Evolutionary conservation across 2,797 vertebrate species (phyloP).

Genomic region (Typhlichthys subterraneus): DNA sequence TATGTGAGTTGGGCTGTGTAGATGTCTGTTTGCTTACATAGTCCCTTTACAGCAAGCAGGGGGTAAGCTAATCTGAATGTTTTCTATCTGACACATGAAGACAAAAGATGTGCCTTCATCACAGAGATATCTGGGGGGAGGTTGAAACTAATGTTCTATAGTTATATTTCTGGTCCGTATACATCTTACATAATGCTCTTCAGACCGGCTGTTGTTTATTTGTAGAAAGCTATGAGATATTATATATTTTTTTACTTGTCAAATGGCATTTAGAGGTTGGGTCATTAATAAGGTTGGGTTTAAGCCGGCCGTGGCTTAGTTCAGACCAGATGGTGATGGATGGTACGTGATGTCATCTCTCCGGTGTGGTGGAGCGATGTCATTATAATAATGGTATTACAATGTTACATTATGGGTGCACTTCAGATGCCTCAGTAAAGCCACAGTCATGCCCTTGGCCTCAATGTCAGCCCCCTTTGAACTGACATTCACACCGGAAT

Average conservation of each 20-base stretch:
- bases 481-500: background rate
- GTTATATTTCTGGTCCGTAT: background rate
- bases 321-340: slow-evolving; percentile 5
- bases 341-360: slow-evolving; percentile 29
- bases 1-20: slow-evolving; percentile 49
- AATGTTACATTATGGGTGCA: slow-evolving; percentile 4
- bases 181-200: background rate
- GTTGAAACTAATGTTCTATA: slow-evolving; percentile 10
- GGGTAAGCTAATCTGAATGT: slow-evolving; percentile 54
- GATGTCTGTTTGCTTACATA: slow-evolving; percentile 58
- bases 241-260: slow-evolving; percentile 11
- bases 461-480: slow-evolving; percentile 1
- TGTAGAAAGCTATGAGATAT: slow-evolving; percentile 2
- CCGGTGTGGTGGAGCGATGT: slow-evolving; percentile 32
- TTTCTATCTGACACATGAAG: slow-evolving; percentile 34
- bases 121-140: slow-evolving; percentile 28
- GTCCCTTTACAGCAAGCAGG: slow-evolving; percentile 48
- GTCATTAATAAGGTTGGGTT: slow-evolving; percentile 16
- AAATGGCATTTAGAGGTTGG: slow-evolving; percentile 1
- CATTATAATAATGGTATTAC: slow-evolving; percentile 28
- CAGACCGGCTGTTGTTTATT: slow-evolving; percentile 21
- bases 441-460: background rate
- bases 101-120: slow-evolving; percentile 50
- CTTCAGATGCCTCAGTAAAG: background rate
- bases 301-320: slow-evolving; percentile 12